Base-by-base conservation (phyloP, 2,797 vertebrate species). In the Micropoecilia bifurca region DNA sequence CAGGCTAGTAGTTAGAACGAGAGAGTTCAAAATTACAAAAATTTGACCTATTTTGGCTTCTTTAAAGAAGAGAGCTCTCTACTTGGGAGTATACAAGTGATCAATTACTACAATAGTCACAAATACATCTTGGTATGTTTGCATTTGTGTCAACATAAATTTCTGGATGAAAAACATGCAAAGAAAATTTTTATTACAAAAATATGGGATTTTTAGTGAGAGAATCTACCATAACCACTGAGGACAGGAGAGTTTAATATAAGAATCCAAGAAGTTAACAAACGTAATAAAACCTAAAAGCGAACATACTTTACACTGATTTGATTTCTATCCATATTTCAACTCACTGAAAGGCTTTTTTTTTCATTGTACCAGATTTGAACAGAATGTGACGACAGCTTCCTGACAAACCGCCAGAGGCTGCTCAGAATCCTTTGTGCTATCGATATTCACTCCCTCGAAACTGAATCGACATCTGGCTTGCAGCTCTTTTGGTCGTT, bases 401-500 rank as follows among this genome's bases (percentile, higher is more conserved):
- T 79, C 82, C 59, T 82, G 89, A 87, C 87, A 76, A 83, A 3
- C 5, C 6, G 73, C 83, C 83, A 87, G n/a, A 30, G 16, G 12
- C 39, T 36, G 63, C 39, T 36, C 18, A 0, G 33, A 13, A 33
- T 18, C 28, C 59, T 75, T 75, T 74, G 76, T 78, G 77, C 74
- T 18, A 79, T 12, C 10, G 57, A 87, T 73, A 81, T 47, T 69
- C 50, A 16, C 57, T 77, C 79, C 63, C 47, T 80, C 76, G 63
- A 89, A 87, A 80, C 50, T 41, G 77, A 87, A 80, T 75, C 36
- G 4, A 71, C 53, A 73, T 87, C 80, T 83, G 85, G 69, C 74
- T 76, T 9, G 18, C 30, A 2, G 45, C 74, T 78, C 73, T 75
- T 88, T 85, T 73, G 74, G 73, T 83, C 85, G 81, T 48, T 73